phyloP scores from a whole-genome alignment of 2,888 invertebrate species.

The Sphinx pinastri region DNA sequence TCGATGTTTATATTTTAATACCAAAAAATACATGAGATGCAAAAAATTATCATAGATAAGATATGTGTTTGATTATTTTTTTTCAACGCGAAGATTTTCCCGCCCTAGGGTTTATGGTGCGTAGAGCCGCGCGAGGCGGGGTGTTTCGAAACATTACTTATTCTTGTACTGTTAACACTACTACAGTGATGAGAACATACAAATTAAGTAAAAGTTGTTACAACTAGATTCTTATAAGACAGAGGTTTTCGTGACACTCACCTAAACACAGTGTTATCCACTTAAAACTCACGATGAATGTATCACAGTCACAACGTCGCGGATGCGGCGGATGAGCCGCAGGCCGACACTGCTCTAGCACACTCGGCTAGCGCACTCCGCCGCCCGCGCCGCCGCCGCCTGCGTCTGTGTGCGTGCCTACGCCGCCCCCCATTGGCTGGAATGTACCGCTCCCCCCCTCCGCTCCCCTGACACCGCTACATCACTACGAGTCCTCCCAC shows the following conservation, averaged over 20 bases:
- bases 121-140: not conserved
- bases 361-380: conserved; percentile 26
- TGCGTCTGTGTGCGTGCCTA: conserved; percentile 31
- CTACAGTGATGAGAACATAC: not conserved
- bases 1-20: too few relatives aligned
- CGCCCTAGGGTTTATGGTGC: not conserved
- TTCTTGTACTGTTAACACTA: not conserved
- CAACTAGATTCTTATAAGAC: too few relatives aligned
- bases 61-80: not conserved
- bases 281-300: not conserved
- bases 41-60: not conserved
- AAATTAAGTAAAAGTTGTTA: too few relatives aligned
- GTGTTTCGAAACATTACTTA: not conserved
- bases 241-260: too few relatives aligned
- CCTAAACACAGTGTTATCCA: too few relatives aligned
- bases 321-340: conserved; percentile 28
- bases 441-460: conserved; percentile 22
- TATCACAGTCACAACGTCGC: not conserved
- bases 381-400: not conserved
- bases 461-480: conserved; percentile 21
- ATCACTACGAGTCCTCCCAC: not conserved
- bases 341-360: conserved; percentile 32
- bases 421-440: conserved; percentile 29
- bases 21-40: not conserved
- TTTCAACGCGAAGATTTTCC: not conserved